phyloP scores from a whole-genome alignment of 2,888 invertebrate genomes.

The Pinctada fucata region DNA sequence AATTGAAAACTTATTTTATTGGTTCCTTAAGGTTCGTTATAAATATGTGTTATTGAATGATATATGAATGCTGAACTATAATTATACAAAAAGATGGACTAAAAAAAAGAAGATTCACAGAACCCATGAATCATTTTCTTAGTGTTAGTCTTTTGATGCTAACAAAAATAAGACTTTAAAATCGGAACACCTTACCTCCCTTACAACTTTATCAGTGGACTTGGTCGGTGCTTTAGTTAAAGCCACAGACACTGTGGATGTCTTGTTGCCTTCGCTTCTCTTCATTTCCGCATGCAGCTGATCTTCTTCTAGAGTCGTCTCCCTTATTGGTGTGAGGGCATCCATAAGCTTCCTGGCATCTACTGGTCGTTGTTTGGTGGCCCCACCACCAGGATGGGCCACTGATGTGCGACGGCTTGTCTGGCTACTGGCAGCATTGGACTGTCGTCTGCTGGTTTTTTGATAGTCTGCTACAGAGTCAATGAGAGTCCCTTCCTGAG shows the following conservation, averaged over 20 bases:
- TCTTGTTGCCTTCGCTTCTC: slow-evolving; percentile 24
- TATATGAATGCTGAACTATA: too few relatives aligned
- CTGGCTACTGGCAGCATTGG: slow-evolving; percentile 36
- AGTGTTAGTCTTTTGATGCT: too few relatives aligned
- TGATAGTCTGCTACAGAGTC: slow-evolving; percentile 47
- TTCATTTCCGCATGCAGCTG: slow-evolving; percentile 45
- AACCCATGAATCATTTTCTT: too few relatives aligned
- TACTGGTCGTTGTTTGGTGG: slow-evolving; percentile 43
- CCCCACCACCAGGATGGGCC: slow-evolving; percentile 1
- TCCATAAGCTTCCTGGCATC: slow-evolving; percentile 58
- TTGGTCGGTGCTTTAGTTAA: slow-evolving; percentile 30
- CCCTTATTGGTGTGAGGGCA: slow-evolving; percentile 65
- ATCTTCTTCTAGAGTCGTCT: slow-evolving; percentile 63
- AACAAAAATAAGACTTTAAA: neutral
- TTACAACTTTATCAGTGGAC: slow-evolving; percentile 2
- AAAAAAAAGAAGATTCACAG: too few relatives aligned
- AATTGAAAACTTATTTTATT: too few relatives aligned
- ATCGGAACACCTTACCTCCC: slow-evolving; percentile 11
- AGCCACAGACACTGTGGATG: slow-evolving; percentile 27
- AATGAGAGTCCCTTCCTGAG: slow-evolving; percentile 43
- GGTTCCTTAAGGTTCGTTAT: too few relatives aligned
- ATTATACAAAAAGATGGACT: too few relatives aligned
- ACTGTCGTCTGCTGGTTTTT: slow-evolving; percentile 4
- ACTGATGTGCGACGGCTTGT: slow-evolving; percentile 39
- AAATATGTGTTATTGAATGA: too few relatives aligned